These are phyloP conservation scores for Drosophila neotestacea DNA, from an alignment of 2,888 invertebrate genomes.

Conservation along the genomic window DNA sequence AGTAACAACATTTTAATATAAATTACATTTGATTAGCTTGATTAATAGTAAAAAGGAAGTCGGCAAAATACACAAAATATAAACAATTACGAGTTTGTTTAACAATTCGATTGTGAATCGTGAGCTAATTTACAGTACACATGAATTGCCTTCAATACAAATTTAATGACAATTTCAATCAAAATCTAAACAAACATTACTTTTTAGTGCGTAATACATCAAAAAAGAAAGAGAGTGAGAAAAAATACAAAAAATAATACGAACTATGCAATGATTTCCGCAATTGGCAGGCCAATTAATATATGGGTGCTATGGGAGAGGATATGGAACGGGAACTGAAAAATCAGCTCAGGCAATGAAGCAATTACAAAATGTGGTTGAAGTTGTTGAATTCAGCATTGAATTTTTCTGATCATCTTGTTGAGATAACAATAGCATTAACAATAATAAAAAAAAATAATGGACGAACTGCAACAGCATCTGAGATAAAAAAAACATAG, in stretches of 20 bases:
- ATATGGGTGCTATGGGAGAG: conserved; percentile 19
- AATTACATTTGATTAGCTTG: conserved; percentile 38
- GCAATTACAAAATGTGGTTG: conserved; percentile 39
- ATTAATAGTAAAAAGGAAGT: conserved; percentile 43
- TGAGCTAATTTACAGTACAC: conserved; percentile 25
- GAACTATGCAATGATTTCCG: conserved; percentile 48
- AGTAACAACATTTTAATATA: conserved; percentile 35
- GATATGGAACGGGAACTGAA: conserved; percentile 21
- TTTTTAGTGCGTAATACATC: conserved; percentile 39
- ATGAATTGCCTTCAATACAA: conserved; percentile 25
- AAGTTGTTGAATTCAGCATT: conserved; percentile 48
- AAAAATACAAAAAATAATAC: conserved; percentile 4
- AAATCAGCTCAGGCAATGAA: conserved; percentile 19
- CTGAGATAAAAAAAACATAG: conserved; percentile 7
- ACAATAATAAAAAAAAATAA: conserved; percentile 41
- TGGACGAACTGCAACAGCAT: conserved; percentile 58
- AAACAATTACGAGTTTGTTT: conserved; percentile 8
- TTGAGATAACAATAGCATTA: conserved; percentile 54
- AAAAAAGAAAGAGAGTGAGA: conserved; percentile 11
- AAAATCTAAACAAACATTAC: conserved; percentile 28
- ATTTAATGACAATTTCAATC: conserved; percentile 45
- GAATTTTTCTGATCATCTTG: conserved; percentile 58
- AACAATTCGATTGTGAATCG: conserved; percentile 7
- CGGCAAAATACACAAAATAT: conserved; percentile 23
- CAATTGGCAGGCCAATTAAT: conserved; percentile 45